These are phyloP conservation scores for Paradoxurus hermaphroditus DNA, from an alignment of 2,113 vertebrate genomes.

Conservation along the genomic window DNA sequence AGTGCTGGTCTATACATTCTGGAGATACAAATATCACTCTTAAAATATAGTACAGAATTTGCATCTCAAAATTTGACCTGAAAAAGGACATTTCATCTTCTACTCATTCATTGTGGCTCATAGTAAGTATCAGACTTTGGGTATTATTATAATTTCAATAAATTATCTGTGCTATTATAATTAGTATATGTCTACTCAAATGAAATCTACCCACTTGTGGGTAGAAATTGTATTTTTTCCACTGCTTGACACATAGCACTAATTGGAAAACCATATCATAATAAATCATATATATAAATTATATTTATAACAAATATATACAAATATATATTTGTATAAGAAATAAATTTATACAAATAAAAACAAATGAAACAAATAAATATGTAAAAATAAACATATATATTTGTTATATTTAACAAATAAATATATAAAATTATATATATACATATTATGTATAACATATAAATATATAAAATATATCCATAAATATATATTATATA, in stretches of 20 bases:
- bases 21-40: not conserved
- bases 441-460: too few relatives aligned
- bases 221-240: not conserved
- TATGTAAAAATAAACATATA: too few relatives aligned
- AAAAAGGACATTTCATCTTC: not conserved
- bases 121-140: not conserved
- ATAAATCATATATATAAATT: too few relatives aligned
- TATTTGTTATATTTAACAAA: too few relatives aligned
- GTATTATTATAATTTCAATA: not conserved
- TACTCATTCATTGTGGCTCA: not conserved
- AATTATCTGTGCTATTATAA: not conserved
- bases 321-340: too few relatives aligned
- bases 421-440: too few relatives aligned
- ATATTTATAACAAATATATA: too few relatives aligned
- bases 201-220: not conserved
- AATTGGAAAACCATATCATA: not conserved
- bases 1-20: not conserved
- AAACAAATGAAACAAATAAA: too few relatives aligned
- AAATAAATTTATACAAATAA: too few relatives aligned
- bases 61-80: not conserved
- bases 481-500: too few relatives aligned
- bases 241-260: rapidly evolving
- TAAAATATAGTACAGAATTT: not conserved
- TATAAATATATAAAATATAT: too few relatives aligned
- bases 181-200: not conserved